Base-by-base conservation (phyloP, 1,140 invertebrate species). In the Drosophila equinoxialis region DNA sequence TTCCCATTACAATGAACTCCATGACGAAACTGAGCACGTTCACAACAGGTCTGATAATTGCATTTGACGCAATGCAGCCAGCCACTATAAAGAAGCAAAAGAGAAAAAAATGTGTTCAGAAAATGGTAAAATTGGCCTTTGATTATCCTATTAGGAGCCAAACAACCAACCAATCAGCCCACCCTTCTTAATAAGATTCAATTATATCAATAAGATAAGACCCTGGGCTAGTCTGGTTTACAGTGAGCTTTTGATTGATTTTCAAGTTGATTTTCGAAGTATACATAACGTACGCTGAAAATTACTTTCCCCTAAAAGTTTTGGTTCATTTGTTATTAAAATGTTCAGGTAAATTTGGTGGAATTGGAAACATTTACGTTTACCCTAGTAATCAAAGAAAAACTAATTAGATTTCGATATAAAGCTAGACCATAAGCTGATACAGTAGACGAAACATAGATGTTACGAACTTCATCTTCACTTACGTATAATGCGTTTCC, bases 11-110 rank as follows among this genome's bases (percentile, higher is more conserved):
- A 94, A 91, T 93, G 92, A 69, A 93, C 92, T 65, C 93, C 93
- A 92, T 97, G 96, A 59, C 94, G 94, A 77, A 95, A 93, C 93
- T 96, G 95, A 0, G 96, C 95, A 65, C 94, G 94, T 91, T 94
- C 94, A 91, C 96, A 97, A 66, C 95, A 95, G 5, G 96, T 96
- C 57, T 94, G 93, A 85, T 95, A 97, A 71, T 95, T 94, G 82
- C 96, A 97, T 69, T 95, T 95, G 48, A 94, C 94, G 91, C 96
- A 97, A 66, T 92, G 94, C 71, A 95, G 93, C 85, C 94, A 94
- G 0, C 96, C 96, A 1, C 96, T 97, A 89, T 0, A 77, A 72
- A 30, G 1, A 26, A n/a, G 30, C 33, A 3, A 33, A n/a, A n/a
- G 11, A 30, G 10, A 57, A 57, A 26, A 7, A 23, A 11, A 59